A percentile compares a stretch with the other conserved stretches of the same genome.
These are phyloP conservation scores for Lerema accius DNA, from an alignment of 1,140 invertebrate species.

Conservation along the genomic window DNA sequence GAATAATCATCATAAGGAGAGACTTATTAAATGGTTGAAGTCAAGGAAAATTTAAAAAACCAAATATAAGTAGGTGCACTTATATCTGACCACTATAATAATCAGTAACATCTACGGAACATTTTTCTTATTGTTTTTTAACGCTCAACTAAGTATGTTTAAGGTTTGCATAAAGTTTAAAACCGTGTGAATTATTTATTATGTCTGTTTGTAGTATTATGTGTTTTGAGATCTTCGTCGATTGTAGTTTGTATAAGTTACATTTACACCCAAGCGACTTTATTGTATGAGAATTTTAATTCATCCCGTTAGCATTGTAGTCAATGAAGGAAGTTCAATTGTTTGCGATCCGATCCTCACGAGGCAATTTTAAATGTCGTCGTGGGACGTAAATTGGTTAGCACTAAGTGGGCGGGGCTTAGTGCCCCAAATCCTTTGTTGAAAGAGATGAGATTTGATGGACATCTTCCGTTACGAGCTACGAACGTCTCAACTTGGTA, in stretches of 20 bases:
- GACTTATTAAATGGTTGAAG: too few relatives aligned
- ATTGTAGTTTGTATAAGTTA: background rate
- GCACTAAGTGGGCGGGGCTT: conserved; percentile 42
- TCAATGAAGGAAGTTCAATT: conserved; percentile 26
- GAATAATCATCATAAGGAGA: too few relatives aligned
- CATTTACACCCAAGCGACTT: background rate
- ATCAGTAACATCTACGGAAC: too few relatives aligned
- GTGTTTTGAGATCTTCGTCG: too few relatives aligned
- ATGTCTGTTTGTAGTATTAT: too few relatives aligned
- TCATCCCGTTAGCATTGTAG: conserved; percentile 20
- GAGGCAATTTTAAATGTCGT: conserved; percentile 11
- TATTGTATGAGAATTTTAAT: background rate
- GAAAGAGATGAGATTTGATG: conserved; percentile 49
- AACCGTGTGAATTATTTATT: too few relatives aligned
- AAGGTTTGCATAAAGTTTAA: too few relatives aligned
- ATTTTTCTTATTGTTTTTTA: too few relatives aligned
- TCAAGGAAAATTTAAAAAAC: too few relatives aligned
- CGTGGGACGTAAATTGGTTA: conserved; percentile 34
- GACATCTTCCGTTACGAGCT: conserved; percentile 52
- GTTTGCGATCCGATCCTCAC: conserved; percentile 10
- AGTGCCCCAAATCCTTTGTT: conserved; percentile 60
- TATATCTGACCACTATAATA: too few relatives aligned
- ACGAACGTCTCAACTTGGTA: conserved; percentile 23
- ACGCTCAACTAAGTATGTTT: too few relatives aligned
- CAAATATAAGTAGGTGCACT: too few relatives aligned